A percentile compares a stretch with the other conserved stretches of the same genome.
phyloP scores from a whole-genome alignment of 2,113 vertebrate species.

The Poicephalus meyeri region DNA sequence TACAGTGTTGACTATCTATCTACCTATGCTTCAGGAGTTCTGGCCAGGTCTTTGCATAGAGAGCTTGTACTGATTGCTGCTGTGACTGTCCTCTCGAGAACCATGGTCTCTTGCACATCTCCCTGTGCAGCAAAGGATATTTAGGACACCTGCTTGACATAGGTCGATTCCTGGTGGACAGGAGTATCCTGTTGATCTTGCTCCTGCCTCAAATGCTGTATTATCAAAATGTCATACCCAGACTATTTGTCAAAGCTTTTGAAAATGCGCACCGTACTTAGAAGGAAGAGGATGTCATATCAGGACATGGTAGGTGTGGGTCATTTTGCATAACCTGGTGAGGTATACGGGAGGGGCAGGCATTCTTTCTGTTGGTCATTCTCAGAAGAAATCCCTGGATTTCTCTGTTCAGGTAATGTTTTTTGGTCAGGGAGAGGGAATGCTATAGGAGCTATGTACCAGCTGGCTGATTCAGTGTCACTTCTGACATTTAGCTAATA shows the following conservation, averaged over 20 bases:
- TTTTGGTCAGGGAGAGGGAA: not conserved
- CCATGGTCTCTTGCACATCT: not conserved
- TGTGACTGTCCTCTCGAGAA: not conserved
- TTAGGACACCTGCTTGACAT: not conserved
- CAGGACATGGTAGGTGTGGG: not conserved
- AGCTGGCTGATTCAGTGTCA: not conserved
- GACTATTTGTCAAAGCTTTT: not conserved
- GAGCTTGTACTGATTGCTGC: not conserved
- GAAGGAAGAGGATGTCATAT: not conserved
- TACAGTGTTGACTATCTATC: not conserved
- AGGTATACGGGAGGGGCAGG: not conserved
- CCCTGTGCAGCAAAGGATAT: not conserved
- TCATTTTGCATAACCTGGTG: not conserved
- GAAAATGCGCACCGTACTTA: not conserved
- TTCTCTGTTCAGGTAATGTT: not conserved
- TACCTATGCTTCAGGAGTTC: not conserved
- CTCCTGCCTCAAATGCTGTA: not conserved
- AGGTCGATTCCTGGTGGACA: not conserved
- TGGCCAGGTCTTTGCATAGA: not conserved
- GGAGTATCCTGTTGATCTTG: not conserved
- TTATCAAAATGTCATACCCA: not conserved
- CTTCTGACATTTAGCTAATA: slow-evolving; percentile 24
- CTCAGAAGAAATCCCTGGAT: not conserved
- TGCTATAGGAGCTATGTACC: not conserved
- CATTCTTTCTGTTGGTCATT: not conserved